A percentile compares a stretch with the other conserved stretches of the same genome.
These are phyloP conservation scores for Cephus spinipes DNA, from an alignment of 2,888 invertebrate species.

Conservation along the genomic window DNA sequence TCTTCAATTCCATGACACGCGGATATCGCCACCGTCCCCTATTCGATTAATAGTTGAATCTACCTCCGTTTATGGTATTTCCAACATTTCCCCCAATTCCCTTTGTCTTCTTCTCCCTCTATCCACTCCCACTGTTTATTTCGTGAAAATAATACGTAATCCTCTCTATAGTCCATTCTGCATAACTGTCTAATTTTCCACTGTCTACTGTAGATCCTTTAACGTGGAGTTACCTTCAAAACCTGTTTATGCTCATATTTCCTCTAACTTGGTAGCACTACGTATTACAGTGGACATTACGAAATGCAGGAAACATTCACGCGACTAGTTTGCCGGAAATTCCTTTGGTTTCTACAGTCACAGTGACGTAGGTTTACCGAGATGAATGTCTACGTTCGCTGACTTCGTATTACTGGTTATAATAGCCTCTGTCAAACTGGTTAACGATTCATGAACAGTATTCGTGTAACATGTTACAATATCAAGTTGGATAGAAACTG, in stretches of 20 bases:
- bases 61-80: neutral
- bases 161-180: neutral
- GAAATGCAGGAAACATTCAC: neutral
- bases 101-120: neutral
- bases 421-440: neutral
- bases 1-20: neutral
- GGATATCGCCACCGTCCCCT: neutral
- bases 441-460: neutral
- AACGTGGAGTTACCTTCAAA: neutral
- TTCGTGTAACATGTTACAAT: neutral
- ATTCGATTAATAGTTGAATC: neutral
- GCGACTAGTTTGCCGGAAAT: neutral
- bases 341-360: neutral
- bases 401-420: neutral
- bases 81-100: neutral
- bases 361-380: neutral
- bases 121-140: neutral
- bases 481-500: neutral
- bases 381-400: neutral
- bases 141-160: neutral
- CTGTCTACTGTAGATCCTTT: neutral
- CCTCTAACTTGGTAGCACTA: neutral
- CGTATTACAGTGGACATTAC: neutral
- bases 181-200: neutral
- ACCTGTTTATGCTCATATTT: neutral